Evolutionary conservation across 2,113 vertebrate genomes (phyloP).

Genomic region (Malurus elegans): DNA sequence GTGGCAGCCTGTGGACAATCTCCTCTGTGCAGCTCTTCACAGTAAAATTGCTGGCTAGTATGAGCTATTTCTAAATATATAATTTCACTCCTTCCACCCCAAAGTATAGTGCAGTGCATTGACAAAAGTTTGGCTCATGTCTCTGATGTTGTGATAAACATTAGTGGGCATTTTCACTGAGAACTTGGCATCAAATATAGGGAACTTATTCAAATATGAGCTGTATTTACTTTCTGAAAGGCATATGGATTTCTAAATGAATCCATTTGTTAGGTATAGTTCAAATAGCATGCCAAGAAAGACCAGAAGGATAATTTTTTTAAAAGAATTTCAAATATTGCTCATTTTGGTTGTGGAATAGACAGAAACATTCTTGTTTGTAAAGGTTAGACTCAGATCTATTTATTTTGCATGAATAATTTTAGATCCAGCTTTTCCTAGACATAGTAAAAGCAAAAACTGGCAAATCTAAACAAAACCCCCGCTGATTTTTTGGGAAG

Average conservation of each 20-base stretch:
- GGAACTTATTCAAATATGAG: background rate
- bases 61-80: background rate
- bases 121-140: background rate
- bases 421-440: background rate
- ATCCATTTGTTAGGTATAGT: background rate
- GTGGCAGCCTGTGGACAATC: background rate
- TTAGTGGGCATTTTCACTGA: background rate
- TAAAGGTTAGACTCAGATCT: background rate
- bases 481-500: background rate
- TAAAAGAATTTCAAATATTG: background rate
- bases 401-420: background rate
- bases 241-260: conserved; percentile 7
- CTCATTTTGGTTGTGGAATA: background rate
- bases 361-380: background rate
- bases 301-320: background rate
- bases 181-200: background rate
- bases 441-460: background rate
- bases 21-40: background rate
- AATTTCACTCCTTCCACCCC: background rate
- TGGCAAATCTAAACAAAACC: background rate
- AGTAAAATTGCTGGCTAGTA: background rate
- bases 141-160: background rate
- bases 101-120: background rate
- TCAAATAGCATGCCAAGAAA: conserved; percentile 1
- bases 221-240: conserved; percentile 16